These are phyloP conservation scores for Cebus imitator DNA, from an alignment of 2,113 vertebrate genomes.

Conservation along the genomic window DNA sequence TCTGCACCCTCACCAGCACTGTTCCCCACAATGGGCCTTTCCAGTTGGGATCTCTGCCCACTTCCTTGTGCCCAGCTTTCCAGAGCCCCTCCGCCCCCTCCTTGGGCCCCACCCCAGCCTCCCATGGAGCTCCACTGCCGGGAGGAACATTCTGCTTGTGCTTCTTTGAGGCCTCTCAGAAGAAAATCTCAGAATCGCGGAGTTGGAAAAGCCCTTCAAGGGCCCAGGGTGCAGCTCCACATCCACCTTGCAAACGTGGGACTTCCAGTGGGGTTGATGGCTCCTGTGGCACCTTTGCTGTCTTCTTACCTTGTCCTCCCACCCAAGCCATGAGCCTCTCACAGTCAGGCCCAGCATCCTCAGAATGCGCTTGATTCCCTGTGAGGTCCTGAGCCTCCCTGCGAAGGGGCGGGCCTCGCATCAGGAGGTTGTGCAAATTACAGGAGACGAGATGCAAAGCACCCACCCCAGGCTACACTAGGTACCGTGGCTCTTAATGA, in stretches of 20 bases:
- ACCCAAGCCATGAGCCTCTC: rapidly evolving
- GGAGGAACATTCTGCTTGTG: rapidly evolving
- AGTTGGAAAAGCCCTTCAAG: rapidly evolving
- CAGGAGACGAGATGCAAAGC: rapidly evolving
- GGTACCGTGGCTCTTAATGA: rapidly evolving
- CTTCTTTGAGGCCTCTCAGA: too few relatives aligned
- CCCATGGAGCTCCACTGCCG: rapidly evolving
- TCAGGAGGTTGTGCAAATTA: rapidly evolving
- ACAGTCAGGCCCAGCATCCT: background rate
- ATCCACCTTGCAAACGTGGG: background rate
- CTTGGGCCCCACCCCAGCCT: background rate
- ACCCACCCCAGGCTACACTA: rapidly evolving
- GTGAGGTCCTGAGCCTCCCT: rapidly evolving
- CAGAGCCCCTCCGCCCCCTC: background rate
- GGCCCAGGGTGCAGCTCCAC: rapidly evolving
- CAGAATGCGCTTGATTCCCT: background rate
- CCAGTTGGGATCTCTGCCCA: background rate
- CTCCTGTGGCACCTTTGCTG: background rate
- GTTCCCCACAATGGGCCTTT: rapidly evolving
- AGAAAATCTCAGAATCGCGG: rapidly evolving
- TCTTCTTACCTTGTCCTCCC: background rate
- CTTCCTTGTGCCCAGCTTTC: background rate
- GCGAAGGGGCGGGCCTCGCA: rapidly evolving
- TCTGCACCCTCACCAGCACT: rapidly evolving
- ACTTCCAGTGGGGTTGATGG: background rate